phyloP scores from a whole-genome alignment of 1,140 invertebrate species.

The Calephelis virginiensis region DNA sequence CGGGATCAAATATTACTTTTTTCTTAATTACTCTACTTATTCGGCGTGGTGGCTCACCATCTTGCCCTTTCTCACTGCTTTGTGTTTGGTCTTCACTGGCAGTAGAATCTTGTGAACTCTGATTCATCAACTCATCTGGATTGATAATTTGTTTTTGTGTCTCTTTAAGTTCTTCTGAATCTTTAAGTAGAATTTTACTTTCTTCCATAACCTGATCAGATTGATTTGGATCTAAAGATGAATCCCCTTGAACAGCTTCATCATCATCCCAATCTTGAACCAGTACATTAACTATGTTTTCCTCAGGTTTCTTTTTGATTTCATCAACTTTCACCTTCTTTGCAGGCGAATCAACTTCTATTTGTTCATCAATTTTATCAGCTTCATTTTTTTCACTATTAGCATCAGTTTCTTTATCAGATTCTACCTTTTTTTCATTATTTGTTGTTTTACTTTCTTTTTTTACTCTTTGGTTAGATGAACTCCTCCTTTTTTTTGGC shows the following conservation, averaged over 20 bases:
- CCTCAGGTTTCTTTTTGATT: conserved; percentile 20
- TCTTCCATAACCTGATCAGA: conserved; percentile 35
- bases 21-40: conserved; percentile 81
- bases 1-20: conserved; percentile 85
- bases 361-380: not conserved
- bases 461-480: conserved; percentile 5
- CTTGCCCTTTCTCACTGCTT: conserved; percentile 44
- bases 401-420: conserved; percentile 14
- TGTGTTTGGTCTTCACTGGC: conserved; percentile 41
- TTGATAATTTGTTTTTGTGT: conserved; percentile 27
- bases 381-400: conserved; percentile 10
- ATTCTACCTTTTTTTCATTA: conserved; percentile 28
- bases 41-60: conserved; percentile 54
- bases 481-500: conserved; percentile 1
- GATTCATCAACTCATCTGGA: conserved; percentile 35
- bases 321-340: conserved; percentile 3
- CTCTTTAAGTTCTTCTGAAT: conserved; percentile 32
- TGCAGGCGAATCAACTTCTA: no score
- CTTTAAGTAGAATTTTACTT: conserved; percentile 28
- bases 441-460: conserved; percentile 25
- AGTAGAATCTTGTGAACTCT: conserved; percentile 43
- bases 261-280: conserved; percentile 73
- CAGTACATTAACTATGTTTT: conserved; percentile 60
- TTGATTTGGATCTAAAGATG: conserved; percentile 17
- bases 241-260: conserved; percentile 39